Evolutionary conservation across 1,140 invertebrate genomes (phyloP), one percentile per base, ranked within the genome.

Genomic region (Reticulitermes speratus): DNA sequence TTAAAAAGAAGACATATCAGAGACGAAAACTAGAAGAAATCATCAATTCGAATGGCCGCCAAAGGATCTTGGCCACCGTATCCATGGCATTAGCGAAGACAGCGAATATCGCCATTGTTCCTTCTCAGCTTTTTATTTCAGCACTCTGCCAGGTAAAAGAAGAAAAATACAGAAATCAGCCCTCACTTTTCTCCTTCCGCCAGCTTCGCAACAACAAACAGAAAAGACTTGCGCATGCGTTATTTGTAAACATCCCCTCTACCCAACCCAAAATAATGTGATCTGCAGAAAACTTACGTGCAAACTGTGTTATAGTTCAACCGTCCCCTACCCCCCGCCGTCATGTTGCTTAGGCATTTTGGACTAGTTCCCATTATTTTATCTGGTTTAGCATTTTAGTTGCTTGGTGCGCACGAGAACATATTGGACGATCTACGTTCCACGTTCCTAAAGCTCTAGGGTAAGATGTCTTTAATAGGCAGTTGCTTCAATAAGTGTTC

Each of bases 331-430:
- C 52, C 7, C 65, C 65, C 65, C n/a, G 65, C 65, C 65, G 65
- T 25, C 12, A 75, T 75, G 25, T 30, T 11, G 65, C 65, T 75
- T 8, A 30, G 25, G 16, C 8, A 75, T n/a, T 75, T 75, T 75
- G 65, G 65, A n/a, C 9, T 75, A 75, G 25, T 75, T 75, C 65
- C 65, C 65, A 75, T 75, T 75, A 75, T 75, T 30, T n/a, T 75
- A 75, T 75, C 65, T 75, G 65, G n/a, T 75, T 75, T 75, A 75
- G 65, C 65, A 75, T 75, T 75, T 75, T 75, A 75, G 65, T 75
- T 75, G 8, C 65, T 75, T 25, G 25, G 25, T 30, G 65, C 14
- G 65, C 65, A 75, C 25, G 65, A 75, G 65, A 75, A n/a, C 65
- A 30, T 75, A 30, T 3, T n/a, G n/a, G 65, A 75, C 65, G 65